phyloP scores from a whole-genome alignment of 1,140 invertebrate species.

The Drosophila baimaii region DNA sequence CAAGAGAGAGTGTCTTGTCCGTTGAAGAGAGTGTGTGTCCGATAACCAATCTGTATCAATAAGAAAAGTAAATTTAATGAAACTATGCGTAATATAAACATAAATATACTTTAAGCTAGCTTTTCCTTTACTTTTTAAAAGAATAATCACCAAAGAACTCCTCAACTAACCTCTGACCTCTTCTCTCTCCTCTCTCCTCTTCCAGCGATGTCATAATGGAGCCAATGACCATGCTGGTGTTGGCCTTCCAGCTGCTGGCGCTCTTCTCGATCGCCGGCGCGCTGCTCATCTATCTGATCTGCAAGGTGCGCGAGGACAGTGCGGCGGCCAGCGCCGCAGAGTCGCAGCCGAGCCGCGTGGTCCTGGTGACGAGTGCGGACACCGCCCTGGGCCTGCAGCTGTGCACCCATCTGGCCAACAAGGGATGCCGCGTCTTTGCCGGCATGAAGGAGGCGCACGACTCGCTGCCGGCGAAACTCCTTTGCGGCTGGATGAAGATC shows the following conservation, averaged over 20 bases:
- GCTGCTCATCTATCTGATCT: constrained; percentile 89
- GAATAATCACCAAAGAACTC: no score
- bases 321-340: constrained; percentile 64
- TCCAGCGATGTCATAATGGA: constrained; percentile 87
- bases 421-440: constrained; percentile 91
- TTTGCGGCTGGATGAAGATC: constrained; percentile 87
- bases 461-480: constrained; percentile 85
- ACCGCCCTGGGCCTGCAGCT: constrained; percentile 89
- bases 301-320: constrained; percentile 87
- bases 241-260: constrained; percentile 91
- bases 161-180: neutral
- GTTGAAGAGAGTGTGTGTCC: no score
- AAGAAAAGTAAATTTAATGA: no score
- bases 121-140: no score
- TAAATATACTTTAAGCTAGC: no score
- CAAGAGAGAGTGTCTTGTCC: neutral
- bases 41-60: no score
- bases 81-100: no score
- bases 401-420: constrained; percentile 87
- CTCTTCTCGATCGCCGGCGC: constrained; percentile 91
- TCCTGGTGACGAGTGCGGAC: constrained; percentile 91
- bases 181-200: constrained; percentile 6
- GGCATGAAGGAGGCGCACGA: constrained; percentile 87
- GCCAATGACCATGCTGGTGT: constrained; percentile 89
- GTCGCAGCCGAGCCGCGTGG: constrained; percentile 85